A percentile compares a stretch with the other conserved stretches of the same genome.
These are phyloP conservation scores for Herminia tarsipennalis DNA, from an alignment of 2,888 invertebrate genomes.

Conservation along the genomic window DNA sequence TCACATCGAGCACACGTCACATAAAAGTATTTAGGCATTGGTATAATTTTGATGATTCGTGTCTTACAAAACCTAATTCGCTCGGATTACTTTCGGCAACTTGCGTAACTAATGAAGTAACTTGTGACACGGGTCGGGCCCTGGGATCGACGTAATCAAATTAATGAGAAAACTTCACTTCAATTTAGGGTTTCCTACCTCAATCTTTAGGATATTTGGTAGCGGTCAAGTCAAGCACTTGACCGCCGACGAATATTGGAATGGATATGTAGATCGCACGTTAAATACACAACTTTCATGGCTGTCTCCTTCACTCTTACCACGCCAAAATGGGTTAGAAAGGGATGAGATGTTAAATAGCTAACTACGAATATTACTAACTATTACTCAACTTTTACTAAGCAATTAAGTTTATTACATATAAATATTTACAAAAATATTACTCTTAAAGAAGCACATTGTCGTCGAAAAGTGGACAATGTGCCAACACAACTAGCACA, in stretches of 20 bases:
- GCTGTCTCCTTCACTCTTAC: too few relatives aligned
- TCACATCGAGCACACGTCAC: too few relatives aligned
- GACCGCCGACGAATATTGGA: conserved; percentile 53
- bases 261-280: conserved; percentile 58
- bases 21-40: conserved; percentile 1
- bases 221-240: conserved; percentile 70
- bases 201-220: conserved; percentile 81
- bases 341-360: background rate
- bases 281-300: conserved; percentile 17
- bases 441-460: too few relatives aligned
- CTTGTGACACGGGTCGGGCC: conserved; percentile 84
- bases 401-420: too few relatives aligned
- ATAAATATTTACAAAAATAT: too few relatives aligned
- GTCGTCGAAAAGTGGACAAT: too few relatives aligned
- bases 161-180: conserved; percentile 85
- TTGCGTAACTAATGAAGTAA: conserved; percentile 85
- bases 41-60: conserved; percentile 74
- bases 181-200: conserved; percentile 81
- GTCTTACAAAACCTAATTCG: conserved; percentile 80
- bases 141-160: conserved; percentile 85
- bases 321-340: too few relatives aligned
- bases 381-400: too few relatives aligned
- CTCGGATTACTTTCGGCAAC: conserved; percentile 80
- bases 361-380: too few relatives aligned
- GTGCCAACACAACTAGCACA: too few relatives aligned